A percentile compares a stretch with the other conserved stretches of the same genome.
Evolutionary conservation across 2,888 invertebrate species (phyloP).

Genomic region (Cynaeus angustus): DNA sequence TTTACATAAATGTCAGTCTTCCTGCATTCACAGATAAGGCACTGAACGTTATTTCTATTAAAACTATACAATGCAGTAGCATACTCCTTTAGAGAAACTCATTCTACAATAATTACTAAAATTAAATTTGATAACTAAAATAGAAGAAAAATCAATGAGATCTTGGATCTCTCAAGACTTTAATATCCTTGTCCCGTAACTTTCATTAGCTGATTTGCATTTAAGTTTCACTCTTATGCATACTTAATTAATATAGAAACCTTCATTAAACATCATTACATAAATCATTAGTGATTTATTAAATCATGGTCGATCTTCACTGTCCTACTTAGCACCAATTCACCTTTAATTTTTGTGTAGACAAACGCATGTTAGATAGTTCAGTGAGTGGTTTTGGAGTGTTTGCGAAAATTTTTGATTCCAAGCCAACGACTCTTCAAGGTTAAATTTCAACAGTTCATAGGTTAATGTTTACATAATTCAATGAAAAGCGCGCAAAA

Average conservation of each 20-base stretch:
- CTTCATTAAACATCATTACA: background rate
- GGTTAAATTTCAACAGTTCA: constrained; percentile 4
- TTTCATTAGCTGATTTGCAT: too few relatives aligned
- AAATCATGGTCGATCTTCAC: constrained; percentile 18
- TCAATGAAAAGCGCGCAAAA: too few relatives aligned
- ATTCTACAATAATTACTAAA: background rate
- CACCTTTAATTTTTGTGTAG: background rate
- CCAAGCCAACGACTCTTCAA: constrained; percentile 10
- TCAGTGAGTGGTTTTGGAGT: constrained; percentile 6
- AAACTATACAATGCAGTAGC: background rate
- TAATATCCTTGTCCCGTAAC: too few relatives aligned
- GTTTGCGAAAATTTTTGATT: constrained; percentile 11
- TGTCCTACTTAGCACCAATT: constrained; percentile 22
- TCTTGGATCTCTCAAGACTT: too few relatives aligned
- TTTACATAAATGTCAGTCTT: constrained; percentile 4
- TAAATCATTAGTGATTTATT: constrained; percentile 8
- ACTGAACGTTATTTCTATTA: background rate
- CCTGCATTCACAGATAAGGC: background rate
- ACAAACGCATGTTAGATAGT: background rate
- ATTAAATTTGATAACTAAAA: background rate
- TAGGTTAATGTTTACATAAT: too few relatives aligned
- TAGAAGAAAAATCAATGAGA: too few relatives aligned
- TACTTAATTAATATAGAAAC: too few relatives aligned
- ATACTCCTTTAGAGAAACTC: background rate
- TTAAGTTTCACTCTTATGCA: too few relatives aligned